Percentiles rank a stretch among this genome's conserved stretches.
Evolutionary conservation across 37 sponge, comb jelly and placozoan species (phyloP).

Genomic region (Ephydatia muelleri): DNA sequence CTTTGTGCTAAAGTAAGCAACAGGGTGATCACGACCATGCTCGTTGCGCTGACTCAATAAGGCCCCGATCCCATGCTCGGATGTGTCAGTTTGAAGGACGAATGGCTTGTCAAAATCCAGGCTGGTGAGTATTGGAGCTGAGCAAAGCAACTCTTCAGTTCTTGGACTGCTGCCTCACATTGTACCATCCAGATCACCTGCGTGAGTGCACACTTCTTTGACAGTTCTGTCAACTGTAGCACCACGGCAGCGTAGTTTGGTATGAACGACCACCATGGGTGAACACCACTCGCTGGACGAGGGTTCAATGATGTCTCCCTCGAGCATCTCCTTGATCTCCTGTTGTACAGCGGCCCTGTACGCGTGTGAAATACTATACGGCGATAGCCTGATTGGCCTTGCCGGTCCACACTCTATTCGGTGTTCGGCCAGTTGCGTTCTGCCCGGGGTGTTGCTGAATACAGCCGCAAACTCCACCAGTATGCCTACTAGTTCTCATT

Average conservation of each 20-base stretch:
- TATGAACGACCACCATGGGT: constrained; percentile 25
- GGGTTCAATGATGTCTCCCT: constrained; percentile 34
- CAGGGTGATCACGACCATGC: constrained; percentile 35
- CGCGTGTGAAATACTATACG: constrained; percentile 4
- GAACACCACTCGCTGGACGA: constrained; percentile 33
- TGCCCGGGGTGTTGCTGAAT: constrained; percentile 17
- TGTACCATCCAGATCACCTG: too few species aligned
- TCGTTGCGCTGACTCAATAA: constrained; percentile 27
- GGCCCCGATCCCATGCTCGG: constrained; percentile 31
- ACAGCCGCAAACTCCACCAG: constrained; percentile 18
- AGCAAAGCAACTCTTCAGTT: background rate
- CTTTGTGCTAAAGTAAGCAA: constrained; percentile 29
- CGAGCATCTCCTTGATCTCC: constrained; percentile 34
- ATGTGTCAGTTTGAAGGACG: constrained; percentile 25
- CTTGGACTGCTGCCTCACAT: background rate
- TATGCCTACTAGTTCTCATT: background rate
- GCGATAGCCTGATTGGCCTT: background rate
- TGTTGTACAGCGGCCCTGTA: constrained; percentile 18
- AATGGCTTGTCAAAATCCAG: background rate
- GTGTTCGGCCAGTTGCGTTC: constrained; percentile 11
- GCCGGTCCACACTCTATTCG: constrained; percentile 9
- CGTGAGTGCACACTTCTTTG: too few species aligned
- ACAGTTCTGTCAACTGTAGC: too few species aligned
- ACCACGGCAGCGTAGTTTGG: too few species aligned
- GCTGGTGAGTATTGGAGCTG: background rate